Evolutionary conservation across 2,888 invertebrate genomes (phyloP), one percentile per base, ranked within the genome.

Genomic region (Drosophila monieri): DNA sequence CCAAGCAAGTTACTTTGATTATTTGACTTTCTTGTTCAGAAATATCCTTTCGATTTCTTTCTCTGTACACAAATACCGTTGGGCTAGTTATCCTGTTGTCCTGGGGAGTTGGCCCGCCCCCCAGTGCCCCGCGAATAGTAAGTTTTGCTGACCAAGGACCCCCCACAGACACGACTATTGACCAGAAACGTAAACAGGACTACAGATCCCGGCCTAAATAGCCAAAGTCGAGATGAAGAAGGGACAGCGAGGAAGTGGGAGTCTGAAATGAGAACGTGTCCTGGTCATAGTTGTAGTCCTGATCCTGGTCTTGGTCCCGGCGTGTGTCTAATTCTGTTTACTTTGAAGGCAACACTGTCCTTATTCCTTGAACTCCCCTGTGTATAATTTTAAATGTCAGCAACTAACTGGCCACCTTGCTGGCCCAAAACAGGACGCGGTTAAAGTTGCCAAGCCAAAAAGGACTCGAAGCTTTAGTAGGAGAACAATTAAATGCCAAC

Each of bases 311-410:
- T 2, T 18, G 18, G 18, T 18, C 15, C 18, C n/a, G 30, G 30
- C 43, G 35, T 66, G 65, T 73, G 83, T 71, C 79, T 87, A 79
- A 87, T 87, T 81, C 77, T 79, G 88, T 87, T 84, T 74, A 83
- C 76, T 79, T 87, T 79, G 76, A 69, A 87, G 85, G 75, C 71
- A 77, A 85, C 73, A 69, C 77, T 74, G 68, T 59, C 14, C 47
- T 30, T n/a, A 27, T 62, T 43, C 62, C 25, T 35, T 32, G 72
- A 79, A 84, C 81, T 84, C 84, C 84, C 84, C 74, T 83, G 88
- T 83, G 84, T 86, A 76, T 83, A 73, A 83, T 84, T 84, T 84
- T 77, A 88, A 84, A 85, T 84, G 84, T 85, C 84, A 84, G 84
- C 88, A 83, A 69, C 81, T 78, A 79, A 85, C 6, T 35, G 73